Evolutionary conservation across 2,888 invertebrate species (phyloP).

Genomic region (Polydrusus pterygomalis): DNA sequence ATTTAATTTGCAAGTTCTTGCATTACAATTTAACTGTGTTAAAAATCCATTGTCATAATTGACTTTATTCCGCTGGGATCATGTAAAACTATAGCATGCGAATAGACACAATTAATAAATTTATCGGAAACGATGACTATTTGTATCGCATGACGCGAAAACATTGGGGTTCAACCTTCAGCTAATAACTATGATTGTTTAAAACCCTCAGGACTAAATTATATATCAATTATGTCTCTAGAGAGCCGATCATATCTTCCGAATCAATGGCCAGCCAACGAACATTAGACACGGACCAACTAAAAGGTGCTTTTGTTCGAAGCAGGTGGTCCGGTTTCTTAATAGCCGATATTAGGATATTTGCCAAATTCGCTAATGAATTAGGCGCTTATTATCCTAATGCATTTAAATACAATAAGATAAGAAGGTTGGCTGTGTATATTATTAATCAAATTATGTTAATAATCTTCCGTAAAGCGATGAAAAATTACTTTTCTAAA

Average conservation of each 20-base stretch:
- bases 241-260: slow-evolving; percentile 40
- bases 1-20: too few species aligned
- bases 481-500: too few species aligned
- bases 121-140: slow-evolving; percentile 29
- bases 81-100: slow-evolving; percentile 26
- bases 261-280: slow-evolving; percentile 36
- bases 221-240: slow-evolving; percentile 66
- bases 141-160: slow-evolving; percentile 45
- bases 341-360: slow-evolving; percentile 13
- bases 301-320: slow-evolving; percentile 32
- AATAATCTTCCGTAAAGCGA: too few species aligned
- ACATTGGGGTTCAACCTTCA: slow-evolving; percentile 49
- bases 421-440: too few species aligned
- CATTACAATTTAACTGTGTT: too few species aligned
- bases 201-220: slow-evolving; percentile 67
- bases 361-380: slow-evolving; percentile 22
- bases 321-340: slow-evolving; percentile 42
- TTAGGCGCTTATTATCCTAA: slow-evolving; percentile 1
- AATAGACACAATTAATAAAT: slow-evolving; percentile 36
- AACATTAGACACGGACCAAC: slow-evolving; percentile 43
- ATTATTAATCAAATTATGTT: too few species aligned
- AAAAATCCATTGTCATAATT: neutral
- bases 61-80: slow-evolving; percentile 11
- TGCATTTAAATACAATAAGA: neutral
- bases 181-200: slow-evolving; percentile 67